A percentile compares a stretch with the other conserved stretches of the same genome.
phyloP scores from a whole-genome alignment of 2,797 vertebrate genomes.

The Platalea minor region DNA sequence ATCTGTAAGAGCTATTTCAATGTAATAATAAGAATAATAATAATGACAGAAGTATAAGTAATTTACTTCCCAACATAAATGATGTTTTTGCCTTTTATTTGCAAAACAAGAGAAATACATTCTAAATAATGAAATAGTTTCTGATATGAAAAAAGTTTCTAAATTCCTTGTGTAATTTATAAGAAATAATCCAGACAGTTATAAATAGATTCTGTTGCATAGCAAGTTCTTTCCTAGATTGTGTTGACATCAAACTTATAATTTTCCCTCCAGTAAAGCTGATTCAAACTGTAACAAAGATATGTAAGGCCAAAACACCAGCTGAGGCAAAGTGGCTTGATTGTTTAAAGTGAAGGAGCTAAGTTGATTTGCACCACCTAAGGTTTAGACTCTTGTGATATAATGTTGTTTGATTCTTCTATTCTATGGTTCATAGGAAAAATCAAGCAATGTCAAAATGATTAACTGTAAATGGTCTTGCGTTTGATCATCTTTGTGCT shows the following conservation, averaged over 20 bases:
- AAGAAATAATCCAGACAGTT: neutral
- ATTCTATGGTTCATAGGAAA: neutral
- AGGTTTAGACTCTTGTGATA: neutral
- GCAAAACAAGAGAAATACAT: neutral
- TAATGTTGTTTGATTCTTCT: neutral
- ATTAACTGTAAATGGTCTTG: conserved; percentile 41
- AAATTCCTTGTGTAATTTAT: neutral
- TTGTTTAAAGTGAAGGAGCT: neutral
- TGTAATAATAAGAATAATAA: neutral
- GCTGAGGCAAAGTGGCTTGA: neutral
- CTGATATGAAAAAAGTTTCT: neutral
- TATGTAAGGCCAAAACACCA: neutral
- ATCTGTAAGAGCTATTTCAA: neutral
- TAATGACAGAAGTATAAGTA: neutral
- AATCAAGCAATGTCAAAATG: conserved; percentile 35
- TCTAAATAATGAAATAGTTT: neutral
- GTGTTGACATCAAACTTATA: neutral
- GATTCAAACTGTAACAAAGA: neutral
- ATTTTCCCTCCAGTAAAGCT: conserved; percentile 10
- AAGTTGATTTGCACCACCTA: conserved; percentile 31
- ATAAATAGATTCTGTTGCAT: neutral
- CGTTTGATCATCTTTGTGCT: conserved; percentile 50
- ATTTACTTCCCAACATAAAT: neutral
- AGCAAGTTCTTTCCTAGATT: neutral
- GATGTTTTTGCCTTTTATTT: neutral